phyloP scores from a whole-genome alignment of 2,797 vertebrate species.

The Coregonus ussuriensis region DNA sequence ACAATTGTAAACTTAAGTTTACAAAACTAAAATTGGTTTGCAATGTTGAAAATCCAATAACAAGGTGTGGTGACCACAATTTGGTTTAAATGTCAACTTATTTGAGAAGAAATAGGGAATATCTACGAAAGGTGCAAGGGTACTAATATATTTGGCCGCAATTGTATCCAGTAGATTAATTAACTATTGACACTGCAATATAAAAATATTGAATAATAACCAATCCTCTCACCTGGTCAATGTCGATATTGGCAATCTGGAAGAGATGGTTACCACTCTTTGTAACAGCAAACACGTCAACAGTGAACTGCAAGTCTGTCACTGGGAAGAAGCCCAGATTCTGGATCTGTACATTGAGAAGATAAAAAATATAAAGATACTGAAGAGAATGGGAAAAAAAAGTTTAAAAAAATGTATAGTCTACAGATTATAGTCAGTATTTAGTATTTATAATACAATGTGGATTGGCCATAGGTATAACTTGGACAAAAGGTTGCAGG shows the following conservation, averaged over 20 bases:
- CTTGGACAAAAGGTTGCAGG: background rate
- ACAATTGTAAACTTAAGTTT: too few relatives aligned
- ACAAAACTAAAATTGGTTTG: too few relatives aligned
- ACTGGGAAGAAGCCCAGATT: constrained; percentile 87
- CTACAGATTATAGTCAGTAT: background rate
- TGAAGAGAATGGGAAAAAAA: background rate
- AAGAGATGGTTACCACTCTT: constrained; percentile 79
- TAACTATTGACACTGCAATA: background rate
- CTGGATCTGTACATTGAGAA: constrained; percentile 79
- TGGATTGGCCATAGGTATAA: background rate
- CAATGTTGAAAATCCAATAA: too few relatives aligned
- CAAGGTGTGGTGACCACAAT: too few relatives aligned
- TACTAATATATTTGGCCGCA: too few relatives aligned
- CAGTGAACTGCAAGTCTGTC: constrained; percentile 73
- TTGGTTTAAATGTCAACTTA: too few relatives aligned
- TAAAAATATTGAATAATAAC: background rate
- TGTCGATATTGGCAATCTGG: constrained; percentile 71
- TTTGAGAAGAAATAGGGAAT: too few relatives aligned
- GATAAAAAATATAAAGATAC: background rate
- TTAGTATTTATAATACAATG: background rate
- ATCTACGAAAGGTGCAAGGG: too few relatives aligned
- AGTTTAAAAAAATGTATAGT: background rate
- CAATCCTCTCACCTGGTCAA: constrained; percentile 69
- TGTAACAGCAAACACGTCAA: constrained; percentile 83
- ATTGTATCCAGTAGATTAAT: background rate